phyloP scores from a whole-genome alignment of 2,113 vertebrate genomes.

The Brachyhypopomus occidentalis region DNA sequence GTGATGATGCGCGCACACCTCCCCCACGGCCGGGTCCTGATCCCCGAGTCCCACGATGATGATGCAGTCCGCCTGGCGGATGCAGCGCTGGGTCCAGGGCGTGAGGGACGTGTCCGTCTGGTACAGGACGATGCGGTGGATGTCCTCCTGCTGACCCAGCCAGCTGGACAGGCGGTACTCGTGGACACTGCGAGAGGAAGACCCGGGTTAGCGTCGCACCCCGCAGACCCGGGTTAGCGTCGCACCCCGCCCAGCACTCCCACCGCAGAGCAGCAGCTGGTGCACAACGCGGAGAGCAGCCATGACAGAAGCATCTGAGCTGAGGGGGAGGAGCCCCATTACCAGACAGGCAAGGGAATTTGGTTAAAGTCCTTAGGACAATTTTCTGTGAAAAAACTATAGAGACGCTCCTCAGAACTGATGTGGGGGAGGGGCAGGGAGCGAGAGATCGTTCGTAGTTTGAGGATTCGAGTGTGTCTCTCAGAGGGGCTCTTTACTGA shows the following conservation, averaged over 20 bases:
- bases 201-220: background rate
- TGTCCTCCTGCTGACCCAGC: constrained; percentile 95
- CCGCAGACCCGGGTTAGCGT: background rate
- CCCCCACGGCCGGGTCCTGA: constrained; percentile 88
- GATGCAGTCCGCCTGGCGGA: constrained; percentile 94
- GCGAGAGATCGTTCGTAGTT: background rate
- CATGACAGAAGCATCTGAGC: background rate
- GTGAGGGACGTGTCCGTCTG: constrained; percentile 89
- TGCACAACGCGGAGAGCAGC: background rate
- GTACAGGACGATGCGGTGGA: constrained; percentile 93
- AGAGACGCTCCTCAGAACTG: background rate
- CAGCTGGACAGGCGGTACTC: constrained; percentile 94
- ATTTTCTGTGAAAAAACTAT: background rate
- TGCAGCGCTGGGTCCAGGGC: constrained; percentile 93
- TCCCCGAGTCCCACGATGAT: constrained; percentile 92
- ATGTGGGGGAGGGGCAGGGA: background rate
- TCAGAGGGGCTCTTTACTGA: background rate
- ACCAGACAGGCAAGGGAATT: background rate
- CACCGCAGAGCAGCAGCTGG: background rate
- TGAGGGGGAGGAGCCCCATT: background rate
- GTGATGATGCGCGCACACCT: constrained; percentile 72
- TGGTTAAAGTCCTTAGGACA: background rate
- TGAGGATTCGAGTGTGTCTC: background rate
- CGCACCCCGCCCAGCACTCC: background rate
- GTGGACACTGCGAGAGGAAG: constrained; percentile 74